Percentiles rank a stretch among this genome's conserved stretches.
Evolutionary conservation across 1,140 invertebrate species (phyloP).

Genomic region (Drosophila baimaii): DNA sequence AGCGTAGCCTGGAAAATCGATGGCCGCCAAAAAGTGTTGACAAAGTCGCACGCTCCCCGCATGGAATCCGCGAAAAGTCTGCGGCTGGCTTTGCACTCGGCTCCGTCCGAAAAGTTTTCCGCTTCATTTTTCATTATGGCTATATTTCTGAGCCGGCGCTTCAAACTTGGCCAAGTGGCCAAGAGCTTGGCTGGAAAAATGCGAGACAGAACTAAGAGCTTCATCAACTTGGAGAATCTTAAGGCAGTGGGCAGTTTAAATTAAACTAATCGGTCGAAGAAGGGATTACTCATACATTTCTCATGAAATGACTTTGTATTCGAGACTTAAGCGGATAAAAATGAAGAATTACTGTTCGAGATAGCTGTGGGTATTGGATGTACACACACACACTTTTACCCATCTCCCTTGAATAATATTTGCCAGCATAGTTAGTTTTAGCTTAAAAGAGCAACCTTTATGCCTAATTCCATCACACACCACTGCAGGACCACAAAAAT

Average conservation of each 20-base stretch:
- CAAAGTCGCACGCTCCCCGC: conserved; percentile 26
- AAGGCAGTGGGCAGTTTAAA: conserved; percentile 3
- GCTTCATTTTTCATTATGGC: conserved; percentile 73
- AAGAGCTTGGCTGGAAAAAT: conserved; percentile 9
- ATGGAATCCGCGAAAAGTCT: conserved; percentile 35
- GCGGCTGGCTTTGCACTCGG: conserved; percentile 35
- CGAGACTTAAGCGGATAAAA: background rate
- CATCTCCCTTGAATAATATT: no score
- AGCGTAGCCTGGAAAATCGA: conserved; percentile 33
- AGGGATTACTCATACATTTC: background rate
- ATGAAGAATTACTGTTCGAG: background rate
- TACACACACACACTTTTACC: no score
- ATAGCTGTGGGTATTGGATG: no score
- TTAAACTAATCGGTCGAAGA: conserved; percentile 21
- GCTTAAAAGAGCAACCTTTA: background rate
- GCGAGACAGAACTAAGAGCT: background rate
- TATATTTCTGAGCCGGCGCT: conserved; percentile 45
- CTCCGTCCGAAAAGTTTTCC: conserved; percentile 49
- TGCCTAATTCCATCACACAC: conserved; percentile 37
- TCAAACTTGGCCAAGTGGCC: conserved; percentile 49
- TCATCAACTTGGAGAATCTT: conserved; percentile 15
- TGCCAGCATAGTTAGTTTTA: background rate
- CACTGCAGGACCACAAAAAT: conserved; percentile 10
- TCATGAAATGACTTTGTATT: background rate
- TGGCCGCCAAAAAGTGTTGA: conserved; percentile 53